Evolutionary conservation across 2,888 invertebrate genomes (phyloP).

Genomic region (Hirtodrosophila confusa): DNA sequence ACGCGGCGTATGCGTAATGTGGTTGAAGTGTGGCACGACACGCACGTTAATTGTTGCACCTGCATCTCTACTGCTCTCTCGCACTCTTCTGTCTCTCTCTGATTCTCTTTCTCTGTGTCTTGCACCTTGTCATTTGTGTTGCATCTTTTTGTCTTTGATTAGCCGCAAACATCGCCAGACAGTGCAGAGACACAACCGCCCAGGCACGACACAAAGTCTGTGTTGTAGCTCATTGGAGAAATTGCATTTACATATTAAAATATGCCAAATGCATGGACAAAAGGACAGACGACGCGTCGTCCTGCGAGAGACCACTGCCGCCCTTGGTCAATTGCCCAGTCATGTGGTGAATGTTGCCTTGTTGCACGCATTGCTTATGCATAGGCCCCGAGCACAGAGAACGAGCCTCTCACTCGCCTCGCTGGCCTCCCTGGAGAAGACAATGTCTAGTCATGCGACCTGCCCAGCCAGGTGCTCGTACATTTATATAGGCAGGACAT

Average conservation of each 20-base stretch:
- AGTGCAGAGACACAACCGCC: constrained; percentile 27
- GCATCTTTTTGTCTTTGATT: constrained; percentile 71
- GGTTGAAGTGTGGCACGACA: constrained; percentile 30
- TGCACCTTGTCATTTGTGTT: constrained; percentile 22
- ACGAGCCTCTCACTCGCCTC: constrained; percentile 27
- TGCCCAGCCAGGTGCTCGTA: constrained; percentile 26
- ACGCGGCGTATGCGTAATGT: constrained; percentile 61
- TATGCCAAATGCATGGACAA: constrained; percentile 62
- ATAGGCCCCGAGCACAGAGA: constrained; percentile 47
- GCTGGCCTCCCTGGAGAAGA: constrained; percentile 48
- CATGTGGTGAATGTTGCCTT: constrained; percentile 60
- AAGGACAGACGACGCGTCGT: constrained; percentile 19
- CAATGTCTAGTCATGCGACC: constrained; percentile 69
- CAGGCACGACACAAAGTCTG: constrained; percentile 23
- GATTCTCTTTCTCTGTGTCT: background rate
- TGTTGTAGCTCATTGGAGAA: constrained; percentile 72
- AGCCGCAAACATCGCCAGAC: constrained; percentile 63
- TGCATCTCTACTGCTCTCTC: constrained; percentile 10
- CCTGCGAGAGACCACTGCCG: constrained; percentile 29
- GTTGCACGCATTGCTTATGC: constrained; percentile 67
- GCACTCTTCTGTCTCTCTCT: constrained; percentile 1
- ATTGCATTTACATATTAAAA: constrained; percentile 79
- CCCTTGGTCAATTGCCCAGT: constrained; percentile 69
- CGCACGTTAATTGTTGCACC: constrained; percentile 61
- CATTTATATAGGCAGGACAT: constrained; percentile 31